These are phyloP conservation scores for Oncopodura yosiiana DNA, from an alignment of 1,140 invertebrate genomes.

Conservation along the genomic window DNA sequence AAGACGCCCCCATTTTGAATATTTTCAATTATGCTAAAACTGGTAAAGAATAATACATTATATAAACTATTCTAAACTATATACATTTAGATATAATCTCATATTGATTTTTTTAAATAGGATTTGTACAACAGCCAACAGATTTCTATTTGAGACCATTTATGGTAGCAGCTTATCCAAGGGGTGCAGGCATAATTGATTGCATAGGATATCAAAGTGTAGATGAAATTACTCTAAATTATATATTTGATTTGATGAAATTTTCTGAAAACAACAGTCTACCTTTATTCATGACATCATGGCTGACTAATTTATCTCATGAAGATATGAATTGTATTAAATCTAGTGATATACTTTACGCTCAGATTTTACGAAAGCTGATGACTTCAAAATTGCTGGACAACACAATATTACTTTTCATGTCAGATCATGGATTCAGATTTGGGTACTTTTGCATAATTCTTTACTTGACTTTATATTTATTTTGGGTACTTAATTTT, in stretches of 20 bases:
- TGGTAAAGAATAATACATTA: no score
- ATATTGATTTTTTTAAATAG: no score
- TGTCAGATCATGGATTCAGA: neutral
- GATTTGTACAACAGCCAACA: slow-evolving; percentile 40
- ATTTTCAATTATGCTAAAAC: slow-evolving; percentile 40
- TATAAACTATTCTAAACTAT: no score
- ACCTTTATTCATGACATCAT: neutral
- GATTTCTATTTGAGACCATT: slow-evolving; percentile 41
- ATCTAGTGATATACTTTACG: neutral
- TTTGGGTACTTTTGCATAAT: no score
- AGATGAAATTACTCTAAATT: neutral
- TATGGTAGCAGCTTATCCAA: slow-evolving; percentile 30
- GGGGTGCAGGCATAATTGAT: no score
- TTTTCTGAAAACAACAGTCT: neutral
- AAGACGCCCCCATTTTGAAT: slow-evolving; percentile 35
- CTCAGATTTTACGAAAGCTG: neutral
- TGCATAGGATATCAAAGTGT: neutral
- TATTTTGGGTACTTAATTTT: no score
- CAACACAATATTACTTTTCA: neutral
- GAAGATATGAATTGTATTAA: neutral
- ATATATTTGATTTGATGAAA: neutral
- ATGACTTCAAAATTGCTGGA: no score
- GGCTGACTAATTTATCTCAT: neutral
- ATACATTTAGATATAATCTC: no score
- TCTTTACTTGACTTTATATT: no score